Evolutionary conservation across 2,113 vertebrate genomes (phyloP), one percentile per base, ranked within the genome.

Genomic region (Potamarius usumacintae): DNA sequence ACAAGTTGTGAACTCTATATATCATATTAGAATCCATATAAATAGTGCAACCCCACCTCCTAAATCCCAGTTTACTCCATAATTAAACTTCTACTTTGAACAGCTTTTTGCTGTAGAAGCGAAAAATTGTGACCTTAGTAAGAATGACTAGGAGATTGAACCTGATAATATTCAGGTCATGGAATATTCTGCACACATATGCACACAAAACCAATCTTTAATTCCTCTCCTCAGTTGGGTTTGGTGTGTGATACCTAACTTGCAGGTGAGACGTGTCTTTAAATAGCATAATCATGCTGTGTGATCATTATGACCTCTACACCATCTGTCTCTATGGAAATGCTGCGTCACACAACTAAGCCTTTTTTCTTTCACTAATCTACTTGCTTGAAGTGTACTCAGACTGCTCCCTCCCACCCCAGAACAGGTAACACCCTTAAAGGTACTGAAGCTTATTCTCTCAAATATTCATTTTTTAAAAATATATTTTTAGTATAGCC

Each of bases 261-360:
- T 89, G 27, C 52, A 79, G 90, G 89, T 89, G 88, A 87, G 78
- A 77, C 58, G 84, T 85, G 72, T 90, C 92, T 90, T 92, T 90
- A 94, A 94, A 94, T 94, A 94, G 93, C 89, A 74, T 1, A 34
- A 92, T 91, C 90, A 88, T 92, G 91, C 92, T 92, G 92, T 89
- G 93, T 92, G 83, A 91, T 71, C 88, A 82, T 86, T 82, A 81
- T 91, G 86, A 87, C 92, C 91, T 91, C 80, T 72, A 87, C 34
- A 90, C 94, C 94, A 93, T 95, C 94, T 95, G 94, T 93, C 84
- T 90, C 90, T 83, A 57, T 88, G 78, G 87, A 91, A 48, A 90
- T 58, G 71, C 71, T 76, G 34, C 82, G 81, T 85, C 63, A 79
- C 58, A 79, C 7, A 17, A n/a, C 8, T 58, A 52, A 17, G 14